Evolutionary conservation across 2,113 vertebrate genomes (phyloP).

Genomic region (Lycaon pictus): DNA sequence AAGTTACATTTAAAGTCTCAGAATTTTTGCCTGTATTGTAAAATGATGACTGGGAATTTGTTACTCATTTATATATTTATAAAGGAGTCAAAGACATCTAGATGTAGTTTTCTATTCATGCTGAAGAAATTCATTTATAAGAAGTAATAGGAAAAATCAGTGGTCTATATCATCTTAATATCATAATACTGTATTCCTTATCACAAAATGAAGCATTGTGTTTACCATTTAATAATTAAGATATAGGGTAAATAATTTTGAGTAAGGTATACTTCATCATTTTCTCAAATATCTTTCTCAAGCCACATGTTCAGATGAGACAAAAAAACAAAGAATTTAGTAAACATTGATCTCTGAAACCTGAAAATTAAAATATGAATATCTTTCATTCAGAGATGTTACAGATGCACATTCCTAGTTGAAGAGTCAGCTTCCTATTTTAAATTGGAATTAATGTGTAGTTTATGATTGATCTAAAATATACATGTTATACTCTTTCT

Average conservation of each 20-base stretch:
- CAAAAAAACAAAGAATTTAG: not conserved
- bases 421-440: conserved; percentile 54
- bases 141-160: conserved; percentile 5
- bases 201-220: not conserved
- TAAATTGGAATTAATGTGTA: conserved; percentile 40
- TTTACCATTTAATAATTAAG: conserved; percentile 2
- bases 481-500: conserved; percentile 9
- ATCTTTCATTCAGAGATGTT: conserved; percentile 6
- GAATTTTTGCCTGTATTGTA: not conserved
- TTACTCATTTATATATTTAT: not conserved
- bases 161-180: not conserved
- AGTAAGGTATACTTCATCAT: not conserved
- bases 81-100: not conserved
- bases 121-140: not conserved
- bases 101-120: conserved; percentile 1
- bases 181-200: not conserved
- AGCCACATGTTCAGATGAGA: not conserved
- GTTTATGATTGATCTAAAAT: conserved; percentile 53
- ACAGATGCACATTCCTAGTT: not conserved
- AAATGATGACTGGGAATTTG: not conserved
- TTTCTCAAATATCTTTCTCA: conserved; percentile 11
- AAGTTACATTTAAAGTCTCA: conserved; percentile 32
- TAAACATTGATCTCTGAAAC: conserved; percentile 3
- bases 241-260: not conserved
- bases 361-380: conserved; percentile 45